phyloP scores from a whole-genome alignment of 2,113 vertebrate species.

The Microcebus tavaratra region DNA sequence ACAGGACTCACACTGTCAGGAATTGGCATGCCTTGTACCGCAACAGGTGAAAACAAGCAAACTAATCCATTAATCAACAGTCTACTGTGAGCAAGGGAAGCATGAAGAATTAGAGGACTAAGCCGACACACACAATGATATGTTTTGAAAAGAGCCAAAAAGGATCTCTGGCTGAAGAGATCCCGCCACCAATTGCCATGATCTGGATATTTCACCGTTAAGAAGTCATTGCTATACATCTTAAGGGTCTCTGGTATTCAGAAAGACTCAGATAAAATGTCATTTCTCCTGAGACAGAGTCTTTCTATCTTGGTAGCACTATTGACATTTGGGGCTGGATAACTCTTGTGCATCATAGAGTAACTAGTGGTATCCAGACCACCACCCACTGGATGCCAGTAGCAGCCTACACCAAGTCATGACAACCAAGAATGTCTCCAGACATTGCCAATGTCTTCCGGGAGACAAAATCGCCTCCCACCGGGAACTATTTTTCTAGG shows the following conservation, averaged over 20 bases:
- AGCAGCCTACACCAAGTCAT: not conserved
- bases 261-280: not conserved
- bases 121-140: not conserved
- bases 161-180: not conserved
- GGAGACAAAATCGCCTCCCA: not conserved
- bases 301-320: not conserved
- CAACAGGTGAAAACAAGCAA: not conserved
- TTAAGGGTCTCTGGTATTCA: not conserved
- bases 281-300: not conserved
- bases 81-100: not conserved
- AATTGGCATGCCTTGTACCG: not conserved
- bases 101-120: not conserved
- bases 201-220: not conserved
- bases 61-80: not conserved
- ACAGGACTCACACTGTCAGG: not conserved
- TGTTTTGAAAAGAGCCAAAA: not conserved
- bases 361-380: not conserved
- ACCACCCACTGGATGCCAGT: not conserved
- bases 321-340: not conserved
- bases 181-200: not conserved
- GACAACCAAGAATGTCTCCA: not conserved
- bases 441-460: not conserved
- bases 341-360: not conserved
- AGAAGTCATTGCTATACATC: not conserved
- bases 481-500: not conserved